phyloP scores from a whole-genome alignment of 1,140 invertebrate genomes.

The Lineus longissimus region DNA sequence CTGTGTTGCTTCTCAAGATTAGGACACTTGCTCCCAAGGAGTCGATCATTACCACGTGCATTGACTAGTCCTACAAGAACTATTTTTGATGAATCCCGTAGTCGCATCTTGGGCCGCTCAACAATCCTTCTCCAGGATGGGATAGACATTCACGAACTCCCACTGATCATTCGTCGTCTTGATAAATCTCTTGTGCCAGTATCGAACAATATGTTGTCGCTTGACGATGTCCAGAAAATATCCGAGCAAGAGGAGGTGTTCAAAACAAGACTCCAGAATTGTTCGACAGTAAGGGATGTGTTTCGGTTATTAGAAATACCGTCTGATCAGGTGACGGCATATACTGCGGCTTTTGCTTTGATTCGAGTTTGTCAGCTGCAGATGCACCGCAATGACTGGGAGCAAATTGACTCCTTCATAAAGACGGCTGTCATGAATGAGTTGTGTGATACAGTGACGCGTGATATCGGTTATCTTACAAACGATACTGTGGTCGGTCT shows the following conservation, averaged over 20 bases:
- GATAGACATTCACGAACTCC: slow-evolving; percentile 65
- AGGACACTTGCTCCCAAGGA: too few relatives aligned
- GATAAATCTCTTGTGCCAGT: slow-evolving; percentile 21
- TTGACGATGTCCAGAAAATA: slow-evolving; percentile 21
- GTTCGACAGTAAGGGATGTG: slow-evolving; percentile 34
- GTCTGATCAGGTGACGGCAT: slow-evolving; percentile 57
- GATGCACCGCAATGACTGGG: slow-evolving; percentile 48
- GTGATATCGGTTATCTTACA: slow-evolving; percentile 22
- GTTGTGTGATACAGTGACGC: slow-evolving; percentile 32
- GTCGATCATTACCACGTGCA: too few relatives aligned
- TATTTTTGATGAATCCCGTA: background rate
- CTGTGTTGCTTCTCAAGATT: too few relatives aligned
- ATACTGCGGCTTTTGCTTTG: slow-evolving; percentile 56
- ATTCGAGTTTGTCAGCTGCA: slow-evolving; percentile 58
- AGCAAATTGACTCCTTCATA: slow-evolving; percentile 43
- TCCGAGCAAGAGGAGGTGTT: slow-evolving; percentile 48
- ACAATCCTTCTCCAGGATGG: slow-evolving; percentile 68
- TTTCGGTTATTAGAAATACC: slow-evolving; percentile 52
- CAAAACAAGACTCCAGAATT: slow-evolving; percentile 46
- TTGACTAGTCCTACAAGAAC: too few relatives aligned
- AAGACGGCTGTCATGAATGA: slow-evolving; percentile 37
- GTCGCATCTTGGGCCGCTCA: slow-evolving; percentile 45
- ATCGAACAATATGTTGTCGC: slow-evolving; percentile 5
- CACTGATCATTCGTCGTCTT: slow-evolving; percentile 63
- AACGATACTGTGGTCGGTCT: slow-evolving; percentile 25